phyloP scores from a whole-genome alignment of 1,140 invertebrate species.

The Branchinecta lindahli region DNA sequence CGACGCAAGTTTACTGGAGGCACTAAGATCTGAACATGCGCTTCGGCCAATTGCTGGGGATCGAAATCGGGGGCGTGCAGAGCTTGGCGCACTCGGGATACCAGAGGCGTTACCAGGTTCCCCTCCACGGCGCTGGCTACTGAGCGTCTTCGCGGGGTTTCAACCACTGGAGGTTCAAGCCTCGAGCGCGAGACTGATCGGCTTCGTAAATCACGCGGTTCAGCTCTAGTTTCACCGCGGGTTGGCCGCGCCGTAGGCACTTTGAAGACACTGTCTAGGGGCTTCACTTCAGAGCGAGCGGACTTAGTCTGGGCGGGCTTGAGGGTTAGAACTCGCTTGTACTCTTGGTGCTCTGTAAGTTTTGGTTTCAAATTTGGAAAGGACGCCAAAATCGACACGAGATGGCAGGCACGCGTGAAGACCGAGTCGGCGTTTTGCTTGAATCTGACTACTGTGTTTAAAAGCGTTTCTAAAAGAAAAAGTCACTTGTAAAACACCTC shows the following conservation, averaged over 20 bases:
- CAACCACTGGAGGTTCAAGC: background rate
- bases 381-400: background rate
- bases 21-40: conserved; percentile 1
- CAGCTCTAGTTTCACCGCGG: background rate
- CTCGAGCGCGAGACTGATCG: background rate
- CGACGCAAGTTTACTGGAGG: background rate
- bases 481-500: no score
- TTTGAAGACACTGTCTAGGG: no score
- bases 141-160: background rate
- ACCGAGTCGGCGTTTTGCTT: background rate
- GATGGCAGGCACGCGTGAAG: background rate
- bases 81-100: background rate
- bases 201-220: no score
- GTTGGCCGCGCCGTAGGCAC: no score
- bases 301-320: no score
- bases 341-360: background rate
- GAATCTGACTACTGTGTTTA: background rate
- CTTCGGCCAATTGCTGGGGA: background rate
- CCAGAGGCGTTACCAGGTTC: no score
- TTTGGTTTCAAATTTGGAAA: background rate
- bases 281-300: no score
- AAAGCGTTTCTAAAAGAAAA: conserved; percentile 4
- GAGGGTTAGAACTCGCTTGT: background rate
- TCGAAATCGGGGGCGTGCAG: background rate
- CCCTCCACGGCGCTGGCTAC: background rate